Percentiles rank a stretch among this genome's conserved stretches.
These are phyloP conservation scores for Tinamus major DNA, from an alignment of 2,797 vertebrate genomes.

Conservation along the genomic window DNA sequence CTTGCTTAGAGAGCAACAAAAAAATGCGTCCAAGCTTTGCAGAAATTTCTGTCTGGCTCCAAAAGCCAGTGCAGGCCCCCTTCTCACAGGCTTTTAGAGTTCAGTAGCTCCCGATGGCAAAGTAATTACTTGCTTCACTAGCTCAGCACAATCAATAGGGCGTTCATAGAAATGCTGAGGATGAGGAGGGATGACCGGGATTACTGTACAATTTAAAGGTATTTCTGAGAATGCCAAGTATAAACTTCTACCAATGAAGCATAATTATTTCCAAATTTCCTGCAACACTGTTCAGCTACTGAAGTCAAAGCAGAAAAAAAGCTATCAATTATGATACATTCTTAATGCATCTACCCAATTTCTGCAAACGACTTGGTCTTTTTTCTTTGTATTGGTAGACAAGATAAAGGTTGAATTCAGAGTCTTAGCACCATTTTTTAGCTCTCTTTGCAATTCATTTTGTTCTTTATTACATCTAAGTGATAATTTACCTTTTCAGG, in stretches of 20 bases:
- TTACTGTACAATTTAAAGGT: not conserved
- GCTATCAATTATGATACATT: fast-evolving
- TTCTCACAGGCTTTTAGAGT: not conserved
- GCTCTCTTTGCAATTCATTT: not conserved
- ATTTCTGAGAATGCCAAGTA: not conserved
- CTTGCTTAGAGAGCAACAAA: not conserved
- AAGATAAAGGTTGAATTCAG: too few relatives aligned
- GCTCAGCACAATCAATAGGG: not conserved
- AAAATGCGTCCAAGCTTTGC: not conserved
- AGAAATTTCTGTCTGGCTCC: not conserved
- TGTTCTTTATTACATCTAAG: not conserved
- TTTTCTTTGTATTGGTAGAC: too few relatives aligned
- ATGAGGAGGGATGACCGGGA: fast-evolving
- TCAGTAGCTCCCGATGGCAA: not conserved
- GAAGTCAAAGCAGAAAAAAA: not conserved
- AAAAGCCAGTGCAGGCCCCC: not conserved
- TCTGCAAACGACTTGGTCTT: not conserved
- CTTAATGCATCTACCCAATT: not conserved
- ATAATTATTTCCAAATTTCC: not conserved
- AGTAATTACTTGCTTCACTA: not conserved
- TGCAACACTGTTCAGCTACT: not conserved
- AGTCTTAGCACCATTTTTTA: not conserved
- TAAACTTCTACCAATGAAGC: not conserved
- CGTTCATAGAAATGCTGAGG: not conserved
- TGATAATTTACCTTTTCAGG: not conserved